These are phyloP conservation scores for Euplexia lucipara DNA, from an alignment of 2,888 invertebrate species.

Conservation along the genomic window DNA sequence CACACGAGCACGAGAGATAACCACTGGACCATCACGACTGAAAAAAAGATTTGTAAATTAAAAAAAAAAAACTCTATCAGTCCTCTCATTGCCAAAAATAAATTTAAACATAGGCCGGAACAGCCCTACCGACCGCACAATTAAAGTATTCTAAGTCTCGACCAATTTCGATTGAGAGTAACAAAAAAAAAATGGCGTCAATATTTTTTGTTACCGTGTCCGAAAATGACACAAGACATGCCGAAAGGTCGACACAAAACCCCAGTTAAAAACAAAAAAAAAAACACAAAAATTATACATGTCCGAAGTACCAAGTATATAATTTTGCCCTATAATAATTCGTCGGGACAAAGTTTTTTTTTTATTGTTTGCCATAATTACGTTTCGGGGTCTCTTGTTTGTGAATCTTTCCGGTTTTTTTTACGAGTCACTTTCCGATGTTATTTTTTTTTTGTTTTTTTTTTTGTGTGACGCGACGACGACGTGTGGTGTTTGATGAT, in stretches of 20 bases:
- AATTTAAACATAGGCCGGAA: constrained; percentile 31
- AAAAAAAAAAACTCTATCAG: constrained; percentile 13
- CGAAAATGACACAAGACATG: constrained; percentile 79
- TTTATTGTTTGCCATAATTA: constrained; percentile 76
- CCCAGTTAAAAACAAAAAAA: constrained; percentile 49
- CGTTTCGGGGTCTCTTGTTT: constrained; percentile 68
- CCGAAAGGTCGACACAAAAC: constrained; percentile 64
- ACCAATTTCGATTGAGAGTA: constrained; percentile 42
- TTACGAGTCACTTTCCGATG: constrained; percentile 64
- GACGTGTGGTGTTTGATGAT: constrained; percentile 44
- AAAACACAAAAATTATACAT: constrained; percentile 70
- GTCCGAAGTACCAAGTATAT: constrained; percentile 68
- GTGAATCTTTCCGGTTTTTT: constrained; percentile 76
- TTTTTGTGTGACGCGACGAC: constrained; percentile 51
- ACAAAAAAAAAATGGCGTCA: constrained; percentile 68
- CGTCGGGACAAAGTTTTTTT: constrained; percentile 71
- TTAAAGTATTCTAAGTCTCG: constrained; percentile 37
- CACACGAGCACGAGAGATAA: no score
- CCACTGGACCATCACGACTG: no score
- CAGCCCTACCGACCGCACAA: constrained; percentile 37
- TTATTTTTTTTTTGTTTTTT: constrained; percentile 58
- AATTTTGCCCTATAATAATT: constrained; percentile 87
- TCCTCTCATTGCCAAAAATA: constrained; percentile 10
- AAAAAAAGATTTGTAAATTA: no score
- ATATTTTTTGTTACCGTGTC: constrained; percentile 62